Evolutionary conservation across 2,113 vertebrate species (phyloP).

Genomic region (Ardeotis arabs): DNA sequence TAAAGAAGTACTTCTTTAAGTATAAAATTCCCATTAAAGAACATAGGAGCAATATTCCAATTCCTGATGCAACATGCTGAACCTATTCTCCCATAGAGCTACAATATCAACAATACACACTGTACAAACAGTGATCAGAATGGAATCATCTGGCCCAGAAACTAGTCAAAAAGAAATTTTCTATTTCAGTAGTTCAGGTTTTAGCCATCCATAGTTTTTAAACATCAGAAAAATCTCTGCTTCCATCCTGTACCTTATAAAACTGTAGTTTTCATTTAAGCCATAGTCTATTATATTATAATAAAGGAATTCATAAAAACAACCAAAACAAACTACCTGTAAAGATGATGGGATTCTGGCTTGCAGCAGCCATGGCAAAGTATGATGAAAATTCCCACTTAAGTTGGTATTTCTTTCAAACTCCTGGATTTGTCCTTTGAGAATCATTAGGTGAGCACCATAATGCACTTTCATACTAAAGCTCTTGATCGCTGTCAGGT

Average conservation of each 20-base stretch:
- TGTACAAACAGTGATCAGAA: background rate
- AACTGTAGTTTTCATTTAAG: background rate
- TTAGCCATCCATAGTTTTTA: background rate
- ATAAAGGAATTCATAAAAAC: background rate
- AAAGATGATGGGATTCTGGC: conserved; percentile 66
- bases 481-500: conserved; percentile 45
- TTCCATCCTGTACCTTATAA: background rate
- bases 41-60: background rate
- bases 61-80: background rate
- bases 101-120: background rate
- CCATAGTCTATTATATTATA: background rate
- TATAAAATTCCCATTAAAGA: background rate
- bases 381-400: conserved; percentile 72
- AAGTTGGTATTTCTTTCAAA: conserved; percentile 62
- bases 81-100: background rate
- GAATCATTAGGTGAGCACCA: conserved; percentile 45
- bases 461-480: conserved; percentile 62
- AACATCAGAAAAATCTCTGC: background rate
- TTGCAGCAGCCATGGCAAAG: conserved; percentile 72
- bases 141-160: background rate
- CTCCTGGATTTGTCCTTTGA: conserved; percentile 65
- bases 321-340: conserved; percentile 57
- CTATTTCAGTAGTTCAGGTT: background rate
- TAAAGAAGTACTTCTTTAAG: background rate
- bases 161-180: background rate